These are phyloP conservation scores for Cerastoderma edule DNA, from an alignment of 2,888 invertebrate species.

Conservation along the genomic window DNA sequence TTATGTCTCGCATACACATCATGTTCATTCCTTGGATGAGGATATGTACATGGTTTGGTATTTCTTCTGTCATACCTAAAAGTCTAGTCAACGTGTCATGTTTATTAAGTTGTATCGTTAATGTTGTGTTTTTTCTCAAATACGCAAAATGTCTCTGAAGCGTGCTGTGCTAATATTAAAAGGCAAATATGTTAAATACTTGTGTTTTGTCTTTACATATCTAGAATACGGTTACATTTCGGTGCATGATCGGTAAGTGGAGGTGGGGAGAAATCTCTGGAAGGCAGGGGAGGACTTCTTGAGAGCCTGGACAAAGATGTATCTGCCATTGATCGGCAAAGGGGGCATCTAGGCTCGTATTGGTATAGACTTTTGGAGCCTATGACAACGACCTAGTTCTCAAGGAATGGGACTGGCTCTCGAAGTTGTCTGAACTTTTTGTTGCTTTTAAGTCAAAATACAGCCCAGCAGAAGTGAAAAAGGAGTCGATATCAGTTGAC, in stretches of 20 bases:
- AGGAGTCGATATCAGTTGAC: not conserved
- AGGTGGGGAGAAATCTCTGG: not conserved
- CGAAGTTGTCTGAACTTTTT: not conserved
- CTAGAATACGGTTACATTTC: too few relatives aligned
- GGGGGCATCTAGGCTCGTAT: not conserved
- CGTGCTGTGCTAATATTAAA: too few relatives aligned
- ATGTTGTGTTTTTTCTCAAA: too few relatives aligned
- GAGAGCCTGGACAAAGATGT: not conserved
- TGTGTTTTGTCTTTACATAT: too few relatives aligned
- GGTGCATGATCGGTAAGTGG: not conserved
- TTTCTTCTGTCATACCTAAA: too few relatives aligned
- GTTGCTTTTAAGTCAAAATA: not conserved
- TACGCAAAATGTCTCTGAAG: too few relatives aligned
- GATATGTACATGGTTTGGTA: too few relatives aligned
- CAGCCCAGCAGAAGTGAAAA: conserved; percentile 1
- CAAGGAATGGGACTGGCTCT: not conserved
- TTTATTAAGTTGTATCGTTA: too few relatives aligned
- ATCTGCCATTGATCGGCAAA: not conserved
- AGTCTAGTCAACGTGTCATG: too few relatives aligned
- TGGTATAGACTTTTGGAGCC: not conserved
- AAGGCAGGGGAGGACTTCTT: not conserved
- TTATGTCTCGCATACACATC: too few relatives aligned
- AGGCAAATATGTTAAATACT: too few relatives aligned
- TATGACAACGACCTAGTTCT: not conserved
- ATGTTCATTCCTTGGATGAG: too few relatives aligned